Evolutionary conservation across 1,140 invertebrate genomes (phyloP).

Genomic region (Bombus fervidus): DNA sequence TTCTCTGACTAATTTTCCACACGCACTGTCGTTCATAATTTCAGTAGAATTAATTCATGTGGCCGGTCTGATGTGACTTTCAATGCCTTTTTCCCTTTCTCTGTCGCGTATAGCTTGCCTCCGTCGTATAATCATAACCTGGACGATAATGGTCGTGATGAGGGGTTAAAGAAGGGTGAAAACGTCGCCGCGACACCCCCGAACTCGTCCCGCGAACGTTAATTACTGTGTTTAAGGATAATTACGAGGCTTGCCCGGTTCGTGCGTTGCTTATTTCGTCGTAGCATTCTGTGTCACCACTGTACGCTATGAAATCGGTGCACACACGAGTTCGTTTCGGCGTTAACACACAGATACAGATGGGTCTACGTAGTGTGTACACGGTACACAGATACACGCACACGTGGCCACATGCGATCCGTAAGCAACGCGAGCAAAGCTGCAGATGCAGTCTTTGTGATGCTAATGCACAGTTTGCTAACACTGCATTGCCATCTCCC

Average conservation of each 20-base stretch:
- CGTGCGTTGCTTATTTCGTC: slow-evolving; percentile 64
- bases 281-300: slow-evolving; percentile 52
- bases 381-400: slow-evolving; percentile 32
- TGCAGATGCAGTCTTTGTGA: slow-evolving; percentile 73
- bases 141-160: slow-evolving; percentile 67
- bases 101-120: background rate
- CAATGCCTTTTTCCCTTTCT: slow-evolving; percentile 17
- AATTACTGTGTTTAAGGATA: slow-evolving; percentile 77
- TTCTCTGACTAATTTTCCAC: slow-evolving; percentile 30
- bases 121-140: slow-evolving; percentile 61
- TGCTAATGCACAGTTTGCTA: slow-evolving; percentile 70
- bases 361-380: slow-evolving; percentile 21
- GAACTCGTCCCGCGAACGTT: slow-evolving; percentile 67
- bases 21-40: slow-evolving; percentile 41
- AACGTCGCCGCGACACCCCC: slow-evolving; percentile 70
- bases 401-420: slow-evolving; percentile 34
- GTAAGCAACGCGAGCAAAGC: slow-evolving; percentile 56
- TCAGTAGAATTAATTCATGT: slow-evolving; percentile 57
- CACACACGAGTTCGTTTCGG: background rate
- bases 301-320: slow-evolving; percentile 18
- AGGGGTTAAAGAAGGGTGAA: slow-evolving; percentile 66
- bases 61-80: slow-evolving; percentile 41
- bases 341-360: slow-evolving; percentile 16
- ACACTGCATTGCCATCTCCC: slow-evolving; percentile 44
- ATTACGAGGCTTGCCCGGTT: slow-evolving; percentile 62